These are phyloP conservation scores for Doris montereyensis DNA, from an alignment of 2,888 invertebrate genomes.

Conservation along the genomic window DNA sequence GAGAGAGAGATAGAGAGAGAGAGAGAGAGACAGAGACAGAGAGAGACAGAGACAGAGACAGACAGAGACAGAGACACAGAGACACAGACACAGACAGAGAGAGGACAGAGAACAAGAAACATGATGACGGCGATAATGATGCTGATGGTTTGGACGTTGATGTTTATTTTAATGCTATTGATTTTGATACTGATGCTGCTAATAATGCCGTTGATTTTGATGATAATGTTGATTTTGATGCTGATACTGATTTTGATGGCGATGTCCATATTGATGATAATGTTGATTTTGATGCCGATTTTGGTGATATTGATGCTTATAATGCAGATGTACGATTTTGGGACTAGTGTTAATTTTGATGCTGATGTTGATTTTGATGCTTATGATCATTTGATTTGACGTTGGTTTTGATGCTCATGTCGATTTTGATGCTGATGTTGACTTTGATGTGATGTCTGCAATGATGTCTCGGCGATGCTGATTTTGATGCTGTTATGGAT, in stretches of 20 bases:
- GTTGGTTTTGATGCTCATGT: no score
- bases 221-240: slow-evolving; percentile 7
- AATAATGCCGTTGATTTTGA: background rate
- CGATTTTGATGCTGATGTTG: background rate
- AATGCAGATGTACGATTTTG: no score
- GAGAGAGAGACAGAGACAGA: no score
- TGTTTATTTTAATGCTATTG: background rate
- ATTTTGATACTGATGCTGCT: background rate
- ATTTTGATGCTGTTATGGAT: no score
- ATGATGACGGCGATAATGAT: background rate
- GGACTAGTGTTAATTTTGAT: background rate
- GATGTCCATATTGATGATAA: background rate
- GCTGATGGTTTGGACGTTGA: background rate
- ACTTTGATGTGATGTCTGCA: background rate
- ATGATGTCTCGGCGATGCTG: no score
- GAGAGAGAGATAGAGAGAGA: no score
- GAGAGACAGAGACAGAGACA: background rate
- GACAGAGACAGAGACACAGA: background rate
- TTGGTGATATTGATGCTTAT: background rate
- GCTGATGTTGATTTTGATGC: background rate
- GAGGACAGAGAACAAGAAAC: background rate
- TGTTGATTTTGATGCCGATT: background rate
- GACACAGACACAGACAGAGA: background rate
- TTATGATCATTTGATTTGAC: no score
- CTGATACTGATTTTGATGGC: background rate